Conservation (phyloP, 2,113 vertebrate genomes). For the Salvelinus alpinus region DNA sequence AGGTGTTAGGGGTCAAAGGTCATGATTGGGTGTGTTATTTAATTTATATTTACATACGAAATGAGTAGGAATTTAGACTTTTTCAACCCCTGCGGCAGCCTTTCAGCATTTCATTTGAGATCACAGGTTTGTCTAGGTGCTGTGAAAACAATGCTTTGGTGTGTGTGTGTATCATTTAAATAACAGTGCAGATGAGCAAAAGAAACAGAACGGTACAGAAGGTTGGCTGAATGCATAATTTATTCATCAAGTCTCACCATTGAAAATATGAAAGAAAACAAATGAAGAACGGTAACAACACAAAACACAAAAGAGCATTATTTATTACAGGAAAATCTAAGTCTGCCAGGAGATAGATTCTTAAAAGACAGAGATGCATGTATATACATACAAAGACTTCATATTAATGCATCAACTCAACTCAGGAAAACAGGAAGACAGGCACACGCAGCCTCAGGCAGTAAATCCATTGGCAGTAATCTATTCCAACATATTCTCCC, state of each 20-base stretch:
- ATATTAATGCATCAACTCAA: no score
- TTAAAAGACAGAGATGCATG: constrained; percentile 42
- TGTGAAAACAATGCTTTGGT: not conserved
- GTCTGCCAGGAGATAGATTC: constrained; percentile 31
- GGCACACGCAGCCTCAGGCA: constrained; percentile 30
- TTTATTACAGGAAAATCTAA: constrained; percentile 66
- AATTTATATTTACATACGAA: no score
- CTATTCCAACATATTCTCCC: constrained; percentile 36
- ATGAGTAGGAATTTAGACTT: not conserved
- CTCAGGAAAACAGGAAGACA: not conserved
- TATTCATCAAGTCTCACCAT: constrained; percentile 52
- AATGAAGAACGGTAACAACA: constrained; percentile 59
- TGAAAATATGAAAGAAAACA: constrained; percentile 63
- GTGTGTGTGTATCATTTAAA: constrained; percentile 14
- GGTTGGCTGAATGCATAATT: constrained; percentile 56
- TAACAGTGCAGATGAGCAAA: constrained; percentile 44
- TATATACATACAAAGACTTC: constrained; percentile 12
- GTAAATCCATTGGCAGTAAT: constrained; percentile 29
- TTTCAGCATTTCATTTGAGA: not conserved
- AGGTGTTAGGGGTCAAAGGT: no score
- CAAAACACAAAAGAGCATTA: constrained; percentile 69
- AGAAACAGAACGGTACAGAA: constrained; percentile 61
- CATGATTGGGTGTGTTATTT: no score
- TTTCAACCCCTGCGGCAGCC: no score
- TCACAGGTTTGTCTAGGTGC: not conserved